phyloP scores from a whole-genome alignment of 2,888 invertebrate genomes.

The Meloe dianella region DNA sequence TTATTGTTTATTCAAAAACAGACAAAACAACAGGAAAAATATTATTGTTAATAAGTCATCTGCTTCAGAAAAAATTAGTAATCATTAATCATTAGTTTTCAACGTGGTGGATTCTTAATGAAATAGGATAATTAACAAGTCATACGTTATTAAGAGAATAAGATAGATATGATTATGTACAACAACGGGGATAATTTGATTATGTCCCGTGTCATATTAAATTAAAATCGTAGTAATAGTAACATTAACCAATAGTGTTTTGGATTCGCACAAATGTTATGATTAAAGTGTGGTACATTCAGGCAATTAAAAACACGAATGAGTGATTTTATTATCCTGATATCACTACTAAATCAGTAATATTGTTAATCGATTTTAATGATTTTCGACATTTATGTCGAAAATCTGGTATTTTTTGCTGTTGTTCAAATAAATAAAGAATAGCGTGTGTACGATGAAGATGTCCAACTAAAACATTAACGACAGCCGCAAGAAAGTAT shows the following conservation, averaged over 20 bases:
- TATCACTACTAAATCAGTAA: no score
- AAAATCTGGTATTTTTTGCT: background rate
- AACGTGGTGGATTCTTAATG: conserved; percentile 25
- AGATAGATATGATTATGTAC: conserved; percentile 21
- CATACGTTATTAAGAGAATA: conserved; percentile 26
- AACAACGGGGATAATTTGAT: background rate
- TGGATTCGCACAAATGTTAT: no score
- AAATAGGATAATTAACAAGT: conserved; percentile 31
- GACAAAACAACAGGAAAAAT: background rate
- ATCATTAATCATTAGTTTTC: conserved; percentile 13
- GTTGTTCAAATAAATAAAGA: conserved; percentile 26
- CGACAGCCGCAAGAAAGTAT: conserved; percentile 24
- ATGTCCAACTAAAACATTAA: conserved; percentile 22
- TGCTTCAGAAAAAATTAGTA: background rate
- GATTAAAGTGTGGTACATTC: no score
- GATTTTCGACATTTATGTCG: conserved; percentile 2
- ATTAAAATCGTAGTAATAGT: background rate
- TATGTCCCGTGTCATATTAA: background rate
- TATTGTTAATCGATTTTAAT: background rate
- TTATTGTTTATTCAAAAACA: background rate
- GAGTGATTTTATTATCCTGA: no score
- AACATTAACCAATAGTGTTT: background rate
- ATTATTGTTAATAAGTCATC: background rate
- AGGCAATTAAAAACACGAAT: no score
- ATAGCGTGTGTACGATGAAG: conserved; percentile 21